A percentile compares a stretch with the other conserved stretches of the same genome.
Evolutionary conservation across 2,888 invertebrate species (phyloP).

Genomic region (Athrips mouffetella): DNA sequence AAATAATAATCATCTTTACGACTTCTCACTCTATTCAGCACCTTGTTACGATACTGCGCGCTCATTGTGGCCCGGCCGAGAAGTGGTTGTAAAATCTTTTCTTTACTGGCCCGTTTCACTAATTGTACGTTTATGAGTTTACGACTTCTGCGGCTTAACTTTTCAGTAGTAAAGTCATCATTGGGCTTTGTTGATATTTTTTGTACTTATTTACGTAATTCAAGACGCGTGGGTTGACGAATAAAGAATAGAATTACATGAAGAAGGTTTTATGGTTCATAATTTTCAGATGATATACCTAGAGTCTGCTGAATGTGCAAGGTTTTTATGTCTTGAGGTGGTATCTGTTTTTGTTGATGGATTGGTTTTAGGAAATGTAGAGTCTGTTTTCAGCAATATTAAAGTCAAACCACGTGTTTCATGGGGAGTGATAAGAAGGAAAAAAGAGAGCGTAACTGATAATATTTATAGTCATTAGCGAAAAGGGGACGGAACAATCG

Average conservation of each 20-base stretch:
- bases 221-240: slow-evolving; percentile 8
- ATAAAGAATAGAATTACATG: slow-evolving; percentile 8
- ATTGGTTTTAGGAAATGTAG: background rate
- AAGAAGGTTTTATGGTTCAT: slow-evolving; percentile 1
- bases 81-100: slow-evolving; percentile 78
- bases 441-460: slow-evolving; percentile 73
- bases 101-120: slow-evolving; percentile 76
- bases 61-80: slow-evolving; percentile 74
- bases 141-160: slow-evolving; percentile 73
- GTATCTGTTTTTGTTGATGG: background rate
- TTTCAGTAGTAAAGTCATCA: slow-evolving; percentile 65
- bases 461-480: slow-evolving; percentile 77
- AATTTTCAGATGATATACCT: slow-evolving; percentile 8
- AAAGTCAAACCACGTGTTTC: slow-evolving; percentile 51
- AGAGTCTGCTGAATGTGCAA: background rate
- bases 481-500: slow-evolving; percentile 77
- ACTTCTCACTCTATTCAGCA: slow-evolving; percentile 80
- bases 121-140: slow-evolving; percentile 79
- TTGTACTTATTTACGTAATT: slow-evolving; percentile 33
- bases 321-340: background rate
- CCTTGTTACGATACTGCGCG: slow-evolving; percentile 78
- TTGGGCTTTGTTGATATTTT: slow-evolving; percentile 57
- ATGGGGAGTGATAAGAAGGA: slow-evolving; percentile 68
- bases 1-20: slow-evolving; percentile 80
- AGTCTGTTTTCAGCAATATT: background rate